Evolutionary conservation across 2,113 vertebrate species (phyloP).

Genomic region (Bubalus kerabau): DNA sequence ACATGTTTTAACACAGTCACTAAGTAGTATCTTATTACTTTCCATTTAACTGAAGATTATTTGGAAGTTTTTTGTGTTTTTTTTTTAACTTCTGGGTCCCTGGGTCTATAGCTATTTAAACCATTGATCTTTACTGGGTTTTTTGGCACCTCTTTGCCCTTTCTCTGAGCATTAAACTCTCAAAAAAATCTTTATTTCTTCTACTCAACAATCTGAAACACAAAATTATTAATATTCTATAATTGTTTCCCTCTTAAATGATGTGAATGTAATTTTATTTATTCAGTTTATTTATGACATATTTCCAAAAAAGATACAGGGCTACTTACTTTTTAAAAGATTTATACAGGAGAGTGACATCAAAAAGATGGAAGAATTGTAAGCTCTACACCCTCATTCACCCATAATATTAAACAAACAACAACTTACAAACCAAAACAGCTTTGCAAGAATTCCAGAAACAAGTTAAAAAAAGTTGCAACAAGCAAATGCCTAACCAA

Average conservation of each 20-base stretch:
- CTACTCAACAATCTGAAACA: not conserved
- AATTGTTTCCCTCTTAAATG: not conserved
- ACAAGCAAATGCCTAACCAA: no score
- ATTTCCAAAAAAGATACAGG: not conserved
- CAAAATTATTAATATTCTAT: not conserved
- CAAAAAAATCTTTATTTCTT: not conserved
- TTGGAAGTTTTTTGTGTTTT: not conserved
- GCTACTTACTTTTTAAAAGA: not conserved
- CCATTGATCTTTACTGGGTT: not conserved
- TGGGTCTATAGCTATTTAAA: not conserved
- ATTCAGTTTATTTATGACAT: not conserved
- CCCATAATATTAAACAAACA: no score
- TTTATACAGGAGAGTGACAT: not conserved
- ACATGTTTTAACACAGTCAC: not conserved
- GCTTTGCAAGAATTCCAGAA: no score
- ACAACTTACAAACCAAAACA: no score
- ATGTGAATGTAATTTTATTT: not conserved
- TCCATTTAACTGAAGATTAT: not conserved
- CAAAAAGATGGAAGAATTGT: not conserved
- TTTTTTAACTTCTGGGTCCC: not conserved
- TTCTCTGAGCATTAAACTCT: not conserved
- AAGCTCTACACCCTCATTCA: no score
- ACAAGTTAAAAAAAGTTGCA: no score
- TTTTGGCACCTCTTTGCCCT: not conserved
- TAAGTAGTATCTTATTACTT: not conserved